phyloP scores from a whole-genome alignment of 2,113 vertebrate genomes.

The Microcebus jonahi region DNA sequence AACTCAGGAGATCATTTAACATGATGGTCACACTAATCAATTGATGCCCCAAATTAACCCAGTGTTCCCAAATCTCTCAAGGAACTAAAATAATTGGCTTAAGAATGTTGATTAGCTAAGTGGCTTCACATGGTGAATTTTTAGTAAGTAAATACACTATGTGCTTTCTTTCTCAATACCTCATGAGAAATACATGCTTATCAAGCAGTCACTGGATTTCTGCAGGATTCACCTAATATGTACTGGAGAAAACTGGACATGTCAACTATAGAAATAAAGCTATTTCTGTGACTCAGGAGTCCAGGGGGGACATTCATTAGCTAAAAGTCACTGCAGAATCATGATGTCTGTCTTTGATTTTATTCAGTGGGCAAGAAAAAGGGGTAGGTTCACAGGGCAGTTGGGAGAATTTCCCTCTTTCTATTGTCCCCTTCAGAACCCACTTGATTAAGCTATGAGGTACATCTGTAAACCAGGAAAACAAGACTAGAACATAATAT shows the following conservation, averaged over 20 bases:
- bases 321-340: background rate
- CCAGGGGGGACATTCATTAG: background rate
- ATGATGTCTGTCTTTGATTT: background rate
- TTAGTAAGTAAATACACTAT: background rate
- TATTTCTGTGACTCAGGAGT: background rate
- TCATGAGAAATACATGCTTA: background rate
- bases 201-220: background rate
- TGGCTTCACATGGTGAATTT: background rate
- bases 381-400: rapidly evolving
- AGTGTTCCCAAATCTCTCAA: background rate
- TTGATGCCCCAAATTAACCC: slow-evolving; percentile 18
- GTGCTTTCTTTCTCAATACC: background rate
- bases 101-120: slow-evolving; percentile 46
- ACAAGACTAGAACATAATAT: background rate
- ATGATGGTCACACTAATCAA: slow-evolving; percentile 31
- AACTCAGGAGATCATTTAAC: background rate
- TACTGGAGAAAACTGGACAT: background rate
- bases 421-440: background rate
- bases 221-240: background rate
- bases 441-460: background rate
- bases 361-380: background rate
- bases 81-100: background rate
- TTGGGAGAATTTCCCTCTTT: background rate
- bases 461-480: background rate
- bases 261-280: background rate